phyloP scores from a whole-genome alignment of 35 echinoderm and acorn worm genomes.

The Anneissia japonica region DNA sequence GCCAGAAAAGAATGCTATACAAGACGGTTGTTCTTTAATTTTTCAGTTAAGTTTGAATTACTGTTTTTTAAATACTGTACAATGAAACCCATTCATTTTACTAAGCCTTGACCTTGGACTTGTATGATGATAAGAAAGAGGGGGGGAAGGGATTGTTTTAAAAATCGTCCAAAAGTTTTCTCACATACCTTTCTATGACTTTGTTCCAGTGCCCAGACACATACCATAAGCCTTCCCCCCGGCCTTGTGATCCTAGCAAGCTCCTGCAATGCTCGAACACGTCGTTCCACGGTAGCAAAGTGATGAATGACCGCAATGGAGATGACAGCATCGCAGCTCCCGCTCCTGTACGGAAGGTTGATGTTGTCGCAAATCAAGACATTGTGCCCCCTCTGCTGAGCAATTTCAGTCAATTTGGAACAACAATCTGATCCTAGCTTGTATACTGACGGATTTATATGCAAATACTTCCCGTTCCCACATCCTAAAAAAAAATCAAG shows the following conservation, averaged over 20 bases:
- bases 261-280: slow-evolving; percentile 69
- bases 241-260: slow-evolving; percentile 93
- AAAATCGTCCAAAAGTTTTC: not conserved
- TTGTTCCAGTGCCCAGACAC: slow-evolving; percentile 98
- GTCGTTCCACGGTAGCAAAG: slow-evolving; percentile 84
- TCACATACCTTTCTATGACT: slow-evolving; percentile 84
- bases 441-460: slow-evolving; percentile 71
- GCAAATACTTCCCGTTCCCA: slow-evolving; percentile 92
- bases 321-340: slow-evolving; percentile 96
- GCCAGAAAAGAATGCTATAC: too few relatives aligned
- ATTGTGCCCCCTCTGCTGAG: slow-evolving; percentile 48
- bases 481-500: slow-evolving; percentile 50
- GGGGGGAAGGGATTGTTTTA: not conserved
- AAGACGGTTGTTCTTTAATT: too few relatives aligned
- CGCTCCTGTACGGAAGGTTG: slow-evolving; percentile 76
- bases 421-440: slow-evolving; percentile 92
- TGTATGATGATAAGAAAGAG: too few relatives aligned
- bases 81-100: too few relatives aligned
- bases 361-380: slow-evolving; percentile 95
- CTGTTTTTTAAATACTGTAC: too few relatives aligned
- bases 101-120: too few relatives aligned
- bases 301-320: slow-evolving; percentile 99
- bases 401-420: slow-evolving; percentile 60
- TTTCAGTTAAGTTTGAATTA: too few relatives aligned
- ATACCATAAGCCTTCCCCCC: slow-evolving; percentile 90